These are phyloP conservation scores for Rhagophthalmus giganteus DNA, from an alignment of 2,888 invertebrate genomes.

Conservation along the genomic window DNA sequence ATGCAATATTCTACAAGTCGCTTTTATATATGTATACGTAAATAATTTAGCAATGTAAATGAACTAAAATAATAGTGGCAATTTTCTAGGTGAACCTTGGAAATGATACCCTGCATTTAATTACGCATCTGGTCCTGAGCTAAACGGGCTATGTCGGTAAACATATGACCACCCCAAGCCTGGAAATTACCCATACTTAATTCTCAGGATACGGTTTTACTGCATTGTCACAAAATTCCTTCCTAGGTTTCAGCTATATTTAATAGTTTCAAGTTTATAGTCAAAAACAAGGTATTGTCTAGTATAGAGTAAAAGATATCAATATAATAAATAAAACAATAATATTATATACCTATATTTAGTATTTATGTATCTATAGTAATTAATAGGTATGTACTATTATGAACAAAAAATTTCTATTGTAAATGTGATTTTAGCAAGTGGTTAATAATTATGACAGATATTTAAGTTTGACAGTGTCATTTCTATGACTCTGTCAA, in stretches of 20 bases:
- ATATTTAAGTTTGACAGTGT: too few species aligned
- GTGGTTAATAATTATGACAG: too few species aligned
- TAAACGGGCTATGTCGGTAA: slow-evolving; percentile 33
- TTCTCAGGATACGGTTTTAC: slow-evolving; percentile 24
- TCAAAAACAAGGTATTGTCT: too few species aligned
- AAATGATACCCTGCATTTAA: slow-evolving; percentile 29
- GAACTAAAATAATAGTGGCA: neutral
- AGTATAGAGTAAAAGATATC: too few species aligned
- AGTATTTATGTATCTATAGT: too few species aligned
- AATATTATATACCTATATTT: too few species aligned
- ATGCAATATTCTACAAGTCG: neutral
- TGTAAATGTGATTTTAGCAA: too few species aligned
- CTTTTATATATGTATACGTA: neutral
- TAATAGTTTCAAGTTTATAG: neutral
- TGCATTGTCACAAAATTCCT: slow-evolving; percentile 30
- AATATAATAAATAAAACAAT: too few species aligned
- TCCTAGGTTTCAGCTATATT: neutral
- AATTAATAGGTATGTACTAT: too few species aligned
- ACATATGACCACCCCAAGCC: slow-evolving; percentile 31
- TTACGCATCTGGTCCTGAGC: slow-evolving; percentile 31
- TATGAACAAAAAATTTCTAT: too few species aligned
- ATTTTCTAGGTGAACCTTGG: slow-evolving; percentile 13
- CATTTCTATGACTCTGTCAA: too few species aligned
- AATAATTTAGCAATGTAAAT: neutral
- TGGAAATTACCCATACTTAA: slow-evolving; percentile 29